Evolutionary conservation across 2,113 vertebrate genomes (phyloP).

Genomic region (Laticauda colubrina): DNA sequence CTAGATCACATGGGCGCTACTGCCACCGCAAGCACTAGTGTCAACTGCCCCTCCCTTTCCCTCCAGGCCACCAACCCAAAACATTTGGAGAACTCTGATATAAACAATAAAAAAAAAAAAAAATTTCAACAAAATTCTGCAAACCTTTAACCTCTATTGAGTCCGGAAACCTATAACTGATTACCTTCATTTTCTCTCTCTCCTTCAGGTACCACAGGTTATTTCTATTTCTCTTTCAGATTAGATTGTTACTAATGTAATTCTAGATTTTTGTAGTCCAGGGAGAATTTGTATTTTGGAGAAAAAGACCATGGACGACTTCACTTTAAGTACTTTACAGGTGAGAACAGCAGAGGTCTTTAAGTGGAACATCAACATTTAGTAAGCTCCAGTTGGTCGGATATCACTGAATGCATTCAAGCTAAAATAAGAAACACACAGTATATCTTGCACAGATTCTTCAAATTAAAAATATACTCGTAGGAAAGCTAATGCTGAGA

Average conservation of each 20-base stretch:
- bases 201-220: background rate
- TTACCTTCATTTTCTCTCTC: background rate
- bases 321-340: background rate
- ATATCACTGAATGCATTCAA: background rate
- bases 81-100: too few species aligned
- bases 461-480: background rate
- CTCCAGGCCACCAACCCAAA: too few species aligned
- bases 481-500: constrained; percentile 38
- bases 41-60: too few species aligned
- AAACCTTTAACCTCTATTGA: background rate
- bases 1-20: too few species aligned
- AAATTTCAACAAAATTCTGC: background rate
- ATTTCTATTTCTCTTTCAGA: background rate
- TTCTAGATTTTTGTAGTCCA: background rate
- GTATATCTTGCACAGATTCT: background rate
- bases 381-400: background rate
- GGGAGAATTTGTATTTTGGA: background rate
- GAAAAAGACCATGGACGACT: background rate
- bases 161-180: background rate
- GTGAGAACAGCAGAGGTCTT: background rate
- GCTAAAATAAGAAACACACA: background rate
- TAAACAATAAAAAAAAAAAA: background rate
- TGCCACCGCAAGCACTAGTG: too few species aligned
- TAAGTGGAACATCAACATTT: background rate
- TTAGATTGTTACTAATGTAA: background rate